Evolutionary conservation across 2,888 invertebrate genomes (phyloP), one percentile per base, ranked within the genome.

Genomic region (Phorcus lineatus): DNA sequence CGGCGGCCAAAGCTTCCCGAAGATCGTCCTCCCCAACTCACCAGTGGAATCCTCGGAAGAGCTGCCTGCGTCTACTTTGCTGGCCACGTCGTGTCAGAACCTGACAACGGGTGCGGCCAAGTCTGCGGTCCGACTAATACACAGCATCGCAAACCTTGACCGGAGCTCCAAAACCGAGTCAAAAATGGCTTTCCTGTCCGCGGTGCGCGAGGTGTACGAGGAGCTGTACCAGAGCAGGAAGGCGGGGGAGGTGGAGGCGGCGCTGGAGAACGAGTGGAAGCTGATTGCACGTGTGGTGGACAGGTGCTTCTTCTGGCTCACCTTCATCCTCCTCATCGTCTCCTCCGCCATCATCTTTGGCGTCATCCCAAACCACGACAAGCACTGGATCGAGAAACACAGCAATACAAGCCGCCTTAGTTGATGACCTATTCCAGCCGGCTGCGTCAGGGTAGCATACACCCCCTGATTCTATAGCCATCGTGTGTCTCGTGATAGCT

Each of bases 241-340:
- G 66, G 70, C 78, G 28, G 77, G 77, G 11, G 81, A 84, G 75
- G 24, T 78, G 22, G 82, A 81, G 28, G 75, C 77, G 9, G 67
- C 80, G 1, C 52, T 81, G 40, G 84, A 82, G 70, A 84, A 84
- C 75, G 82, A 84, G 78, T 84, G 84, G 84, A 84, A 82, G 74
- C 28, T 79, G 66, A 84, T 84, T 52, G 82, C 84, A 2, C 62
- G 80, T 36, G 80, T 82, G 11, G 82, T 84, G 16, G 84, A 84
- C 52, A 74, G 81, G 62, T 80, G 79, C 74, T 84, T 84, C 80
- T 84, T 84, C 74, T 78, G 77, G 54, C 13, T 77, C 31, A 74
- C 77, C 22, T 74, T 78, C 11, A 9, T 55, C n/a, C 22, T 40
- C 7, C 74, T 80, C 22, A 36, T 77, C 55, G 36, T 80, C 40